These are phyloP conservation scores for Netelia virgata DNA, from an alignment of 2,888 invertebrate species.

Conservation along the genomic window DNA sequence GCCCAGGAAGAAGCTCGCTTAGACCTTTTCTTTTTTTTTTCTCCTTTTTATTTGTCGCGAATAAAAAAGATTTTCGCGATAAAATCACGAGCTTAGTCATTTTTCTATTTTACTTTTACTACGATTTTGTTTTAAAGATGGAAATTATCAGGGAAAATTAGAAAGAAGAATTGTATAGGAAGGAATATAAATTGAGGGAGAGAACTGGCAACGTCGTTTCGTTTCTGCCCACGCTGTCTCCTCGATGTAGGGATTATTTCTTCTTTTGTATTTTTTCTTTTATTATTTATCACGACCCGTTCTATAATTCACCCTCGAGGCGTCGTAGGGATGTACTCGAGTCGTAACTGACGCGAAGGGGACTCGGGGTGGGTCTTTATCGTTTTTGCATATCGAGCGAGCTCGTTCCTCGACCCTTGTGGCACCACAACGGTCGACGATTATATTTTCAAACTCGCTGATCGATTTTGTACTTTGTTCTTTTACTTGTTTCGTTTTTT, in stretches of 20 bases:
- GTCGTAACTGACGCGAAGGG: background rate
- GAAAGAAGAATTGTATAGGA: background rate
- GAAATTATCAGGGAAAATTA: too few species aligned
- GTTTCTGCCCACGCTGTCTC: conserved; percentile 14
- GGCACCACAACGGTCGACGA: background rate
- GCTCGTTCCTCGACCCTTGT: background rate
- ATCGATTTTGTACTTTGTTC: background rate
- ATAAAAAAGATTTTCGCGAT: background rate
- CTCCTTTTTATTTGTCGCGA: too few species aligned
- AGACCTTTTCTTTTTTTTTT: background rate
- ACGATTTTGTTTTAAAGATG: too few species aligned
- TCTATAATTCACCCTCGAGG: background rate
- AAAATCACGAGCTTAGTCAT: too few species aligned
- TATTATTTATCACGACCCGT: conserved; percentile 40
- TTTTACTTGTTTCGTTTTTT: background rate
- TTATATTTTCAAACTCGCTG: background rate
- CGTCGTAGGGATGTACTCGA: background rate
- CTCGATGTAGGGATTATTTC: conserved; percentile 17
- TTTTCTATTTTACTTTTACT: background rate
- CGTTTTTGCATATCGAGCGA: conserved; percentile 6
- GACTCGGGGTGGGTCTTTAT: background rate
- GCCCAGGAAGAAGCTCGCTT: background rate
- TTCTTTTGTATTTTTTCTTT: conserved; percentile 31
- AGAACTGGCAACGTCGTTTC: conserved; percentile 58
- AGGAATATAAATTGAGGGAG: conserved; percentile 2